A percentile compares a stretch with the other conserved stretches of the same genome.
These are phyloP conservation scores for Himalopsyche anomala DNA, from an alignment of 2,888 invertebrate genomes.

Conservation along the genomic window DNA sequence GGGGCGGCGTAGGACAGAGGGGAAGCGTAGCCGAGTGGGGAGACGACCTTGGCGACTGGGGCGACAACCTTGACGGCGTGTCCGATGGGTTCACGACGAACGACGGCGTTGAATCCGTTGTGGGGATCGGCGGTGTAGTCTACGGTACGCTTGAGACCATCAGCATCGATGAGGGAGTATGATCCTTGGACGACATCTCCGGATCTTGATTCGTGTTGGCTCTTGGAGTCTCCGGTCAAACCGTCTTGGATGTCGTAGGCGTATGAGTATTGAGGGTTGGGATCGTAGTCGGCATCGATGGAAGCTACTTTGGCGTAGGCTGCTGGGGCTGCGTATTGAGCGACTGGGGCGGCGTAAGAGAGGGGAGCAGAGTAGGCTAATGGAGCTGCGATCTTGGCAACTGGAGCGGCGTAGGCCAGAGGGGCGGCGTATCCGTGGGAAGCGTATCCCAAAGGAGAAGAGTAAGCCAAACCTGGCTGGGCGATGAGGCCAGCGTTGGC, in stretches of 20 bases:
- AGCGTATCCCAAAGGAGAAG: constrained; percentile 63
- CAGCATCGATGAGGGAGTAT: no score
- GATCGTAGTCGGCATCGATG: constrained; percentile 53
- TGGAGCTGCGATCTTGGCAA: no score
- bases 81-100: no score
- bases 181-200: no score
- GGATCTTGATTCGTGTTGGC: constrained; percentile 67
- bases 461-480: constrained; percentile 54
- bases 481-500: constrained; percentile 59
- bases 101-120: no score
- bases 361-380: constrained; percentile 64
- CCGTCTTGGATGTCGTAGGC: constrained; percentile 73
- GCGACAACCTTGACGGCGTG: no score
- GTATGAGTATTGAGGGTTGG: constrained; percentile 37
- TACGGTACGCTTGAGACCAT: no score
- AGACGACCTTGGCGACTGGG: no score
- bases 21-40: no score
- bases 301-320: constrained; percentile 47
- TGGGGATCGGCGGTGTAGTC: no score
- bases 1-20: constrained; percentile 63
- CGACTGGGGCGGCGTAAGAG: constrained; percentile 54
- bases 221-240: constrained; percentile 66
- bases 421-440: constrained; percentile 62
- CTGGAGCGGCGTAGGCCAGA: constrained; percentile 56
- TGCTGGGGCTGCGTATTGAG: not conserved